Conservation (phyloP, 2,888 invertebrate genomes). For the Smittia sp. region DNA sequence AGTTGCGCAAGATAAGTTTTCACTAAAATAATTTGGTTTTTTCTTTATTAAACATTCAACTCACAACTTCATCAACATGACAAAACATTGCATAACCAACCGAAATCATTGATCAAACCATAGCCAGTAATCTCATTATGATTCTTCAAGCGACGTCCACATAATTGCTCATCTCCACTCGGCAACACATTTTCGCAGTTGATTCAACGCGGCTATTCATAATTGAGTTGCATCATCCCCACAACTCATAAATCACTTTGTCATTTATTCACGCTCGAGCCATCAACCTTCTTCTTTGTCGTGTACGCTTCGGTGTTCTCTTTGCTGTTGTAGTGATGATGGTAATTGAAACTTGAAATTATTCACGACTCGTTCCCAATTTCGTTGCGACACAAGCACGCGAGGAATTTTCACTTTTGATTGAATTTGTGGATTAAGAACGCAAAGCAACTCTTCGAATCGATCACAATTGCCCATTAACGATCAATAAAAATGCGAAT, state of each 20-base stretch:
- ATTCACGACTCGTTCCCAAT: slow-evolving; percentile 23
- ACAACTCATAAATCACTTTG: slow-evolving; percentile 10
- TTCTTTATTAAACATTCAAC: too few species aligned
- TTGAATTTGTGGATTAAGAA: slow-evolving; percentile 4
- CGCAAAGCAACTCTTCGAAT: slow-evolving; percentile 7
- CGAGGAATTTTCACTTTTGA: slow-evolving; percentile 16
- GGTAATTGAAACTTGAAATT: slow-evolving; percentile 17
- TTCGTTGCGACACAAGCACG: background rate
- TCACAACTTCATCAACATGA: too few species aligned
- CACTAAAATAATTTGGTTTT: too few species aligned
- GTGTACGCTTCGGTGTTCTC: background rate
- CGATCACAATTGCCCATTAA: slow-evolving; percentile 16
- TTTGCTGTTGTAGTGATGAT: background rate
- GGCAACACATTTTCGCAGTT: slow-evolving; percentile 2
- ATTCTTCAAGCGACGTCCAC: background rate
- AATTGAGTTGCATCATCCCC: slow-evolving; percentile 19
- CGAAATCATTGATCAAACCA: too few species aligned
- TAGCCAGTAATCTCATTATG: too few species aligned
- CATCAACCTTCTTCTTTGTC: slow-evolving; percentile 3
- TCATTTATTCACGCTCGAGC: slow-evolving; percentile 22
- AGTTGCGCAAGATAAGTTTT: too few species aligned
- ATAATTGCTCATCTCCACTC: background rate
- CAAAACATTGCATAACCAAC: too few species aligned
- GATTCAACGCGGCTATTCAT: slow-evolving; percentile 16
- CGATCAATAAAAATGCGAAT: slow-evolving; percentile 25